Conservation (phyloP, 2,113 vertebrate genomes). For the Pedionomus torquatus region DNA sequence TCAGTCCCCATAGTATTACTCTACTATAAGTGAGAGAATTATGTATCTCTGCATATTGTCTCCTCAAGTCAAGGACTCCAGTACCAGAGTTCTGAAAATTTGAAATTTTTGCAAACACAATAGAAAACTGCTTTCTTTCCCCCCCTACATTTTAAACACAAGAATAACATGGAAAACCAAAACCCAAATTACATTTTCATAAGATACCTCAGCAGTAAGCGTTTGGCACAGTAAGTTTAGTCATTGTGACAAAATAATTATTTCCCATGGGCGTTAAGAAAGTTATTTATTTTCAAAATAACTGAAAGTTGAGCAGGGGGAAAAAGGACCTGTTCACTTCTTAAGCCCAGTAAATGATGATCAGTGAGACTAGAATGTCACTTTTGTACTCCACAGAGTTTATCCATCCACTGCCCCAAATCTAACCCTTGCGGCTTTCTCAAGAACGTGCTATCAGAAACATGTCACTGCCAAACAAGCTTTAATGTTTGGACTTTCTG, state of each 20-base stretch:
- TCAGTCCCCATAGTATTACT: not conserved
- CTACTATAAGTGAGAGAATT: not conserved
- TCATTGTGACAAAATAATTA: not conserved
- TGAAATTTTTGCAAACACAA: not conserved
- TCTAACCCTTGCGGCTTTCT: not conserved
- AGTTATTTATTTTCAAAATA: not conserved
- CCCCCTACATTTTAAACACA: not conserved
- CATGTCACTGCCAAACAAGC: not conserved
- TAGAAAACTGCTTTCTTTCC: not conserved
- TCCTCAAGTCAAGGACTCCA: not conserved
- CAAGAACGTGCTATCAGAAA: not conserved
- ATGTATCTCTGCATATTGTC: not conserved
- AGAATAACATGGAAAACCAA: not conserved
- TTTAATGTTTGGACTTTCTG: not conserved
- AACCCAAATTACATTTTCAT: not conserved
- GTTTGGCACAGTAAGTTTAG: not conserved
- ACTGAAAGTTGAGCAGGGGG: not conserved
- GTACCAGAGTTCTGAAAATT: not conserved
- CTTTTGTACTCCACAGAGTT: not conserved
- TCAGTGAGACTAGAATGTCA: not conserved
- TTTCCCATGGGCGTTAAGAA: not conserved
- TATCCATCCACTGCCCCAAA: not conserved
- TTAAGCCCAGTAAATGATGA: not conserved
- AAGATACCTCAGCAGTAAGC: not conserved
- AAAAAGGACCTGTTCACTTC: not conserved